Percentiles rank a stretch among this genome's conserved stretches.
These are phyloP conservation scores for Carterocephalus palaemon DNA, from an alignment of 2,888 invertebrate genomes.

Conservation along the genomic window DNA sequence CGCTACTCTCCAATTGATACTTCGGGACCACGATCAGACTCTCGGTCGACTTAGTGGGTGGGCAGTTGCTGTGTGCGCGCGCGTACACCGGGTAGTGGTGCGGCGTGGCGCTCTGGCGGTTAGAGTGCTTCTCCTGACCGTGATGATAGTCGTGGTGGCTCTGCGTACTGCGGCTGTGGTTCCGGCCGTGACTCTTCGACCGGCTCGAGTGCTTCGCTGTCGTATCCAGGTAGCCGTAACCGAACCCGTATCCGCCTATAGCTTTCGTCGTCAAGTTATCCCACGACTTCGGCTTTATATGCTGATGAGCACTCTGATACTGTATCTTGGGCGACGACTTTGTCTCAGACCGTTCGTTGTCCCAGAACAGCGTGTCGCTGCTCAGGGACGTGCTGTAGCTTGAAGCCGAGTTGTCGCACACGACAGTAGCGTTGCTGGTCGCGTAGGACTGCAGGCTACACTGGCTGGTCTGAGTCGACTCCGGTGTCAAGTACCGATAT, in stretches of 20 bases:
- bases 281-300: slow-evolving; percentile 91
- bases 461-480: slow-evolving; percentile 85
- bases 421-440: slow-evolving; percentile 84
- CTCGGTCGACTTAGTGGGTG: slow-evolving; percentile 89
- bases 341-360: slow-evolving; percentile 73
- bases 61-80: slow-evolving; percentile 75
- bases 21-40: slow-evolving; percentile 84
- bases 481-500: slow-evolving; percentile 82
- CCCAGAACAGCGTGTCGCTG: slow-evolving; percentile 93
- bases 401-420: slow-evolving; percentile 84
- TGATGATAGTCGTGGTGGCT: slow-evolving; percentile 74
- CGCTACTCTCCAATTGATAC: slow-evolving; percentile 78
- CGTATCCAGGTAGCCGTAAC: slow-evolving; percentile 90
- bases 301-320: slow-evolving; percentile 67
- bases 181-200: slow-evolving; percentile 73
- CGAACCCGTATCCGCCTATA: slow-evolving; percentile 91
- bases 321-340: slow-evolving; percentile 70
- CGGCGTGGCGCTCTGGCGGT: slow-evolving; percentile 64
- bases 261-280: slow-evolving; percentile 92
- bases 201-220: slow-evolving; percentile 60
- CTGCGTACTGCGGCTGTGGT: slow-evolving; percentile 79
- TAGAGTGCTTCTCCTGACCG: slow-evolving; percentile 61
- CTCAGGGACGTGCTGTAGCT: slow-evolving; percentile 92
- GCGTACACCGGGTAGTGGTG: slow-evolving; percentile 70
- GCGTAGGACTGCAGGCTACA: slow-evolving; percentile 91